Base-by-base conservation (phyloP, 2,797 vertebrate genomes). In the Craterocephalus amniculus region DNA sequence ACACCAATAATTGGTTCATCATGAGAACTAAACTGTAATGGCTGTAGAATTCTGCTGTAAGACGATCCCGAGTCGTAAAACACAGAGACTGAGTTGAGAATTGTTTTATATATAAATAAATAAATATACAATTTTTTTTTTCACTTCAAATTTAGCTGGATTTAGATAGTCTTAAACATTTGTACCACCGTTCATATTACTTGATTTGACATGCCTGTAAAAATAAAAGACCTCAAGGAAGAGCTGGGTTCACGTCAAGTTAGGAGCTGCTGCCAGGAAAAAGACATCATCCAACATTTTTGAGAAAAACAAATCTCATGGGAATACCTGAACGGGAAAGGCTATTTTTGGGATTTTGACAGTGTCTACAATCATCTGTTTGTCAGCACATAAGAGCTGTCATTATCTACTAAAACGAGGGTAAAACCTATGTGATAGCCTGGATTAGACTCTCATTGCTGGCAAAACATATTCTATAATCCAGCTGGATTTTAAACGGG, bases 311-410 rank as follows among this genome's bases (percentile, higher is more conserved):
- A 29, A 51, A 54, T 51, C 76, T 80, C 22, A 20, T 76, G 76
- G 81, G 85, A 76, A 80, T 58, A 87, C 72, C 76, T 82, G 79
- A 80, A 67, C 1, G 54, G 52, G 10, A 38, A 26, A 57, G 63
- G 76, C 64, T 88, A 79, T 87, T 85, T 85, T 83, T 79, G 4
- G 72, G 81, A 81, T 56, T 55, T 32, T 3, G 12, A 60, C 29
- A 51, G 70, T 54, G 56, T 79, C 79, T 40, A 62, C 70, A 60
- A 76, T 70, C 65, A 58, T 67, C 43, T 26, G 6, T 68, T 68
- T 88, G 62, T 78, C 76, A 78, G 69, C 56, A 60, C 43, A 68
- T 11, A 76, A 73, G 24, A 65, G 57, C 13, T 64, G 77, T 81
- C 81, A 76, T 36, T 77, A 63, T 75, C 59, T 11, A 55, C 54